Conservation (phyloP, 2,113 vertebrate species). For the Pedionomus torquatus region DNA sequence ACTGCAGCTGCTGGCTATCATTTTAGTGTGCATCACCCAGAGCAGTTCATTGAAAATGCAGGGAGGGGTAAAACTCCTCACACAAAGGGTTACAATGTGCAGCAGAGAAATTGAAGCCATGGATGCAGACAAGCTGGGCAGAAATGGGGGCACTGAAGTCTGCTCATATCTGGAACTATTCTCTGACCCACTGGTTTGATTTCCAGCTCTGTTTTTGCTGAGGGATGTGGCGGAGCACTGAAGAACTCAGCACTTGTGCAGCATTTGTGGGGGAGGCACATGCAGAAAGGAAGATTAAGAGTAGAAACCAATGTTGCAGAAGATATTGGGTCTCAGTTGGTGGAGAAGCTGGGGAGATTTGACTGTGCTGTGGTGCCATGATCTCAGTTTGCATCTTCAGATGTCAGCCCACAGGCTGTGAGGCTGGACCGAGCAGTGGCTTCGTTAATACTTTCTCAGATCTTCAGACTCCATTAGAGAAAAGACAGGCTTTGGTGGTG, state of each 20-base stretch:
- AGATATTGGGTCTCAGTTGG: not conserved
- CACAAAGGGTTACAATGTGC: not conserved
- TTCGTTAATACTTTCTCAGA: not conserved
- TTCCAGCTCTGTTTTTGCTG: not conserved
- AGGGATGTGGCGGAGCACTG: not conserved
- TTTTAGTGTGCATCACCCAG: not conserved
- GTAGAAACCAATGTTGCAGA: not conserved
- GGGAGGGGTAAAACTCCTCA: not conserved
- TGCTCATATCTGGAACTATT: not conserved
- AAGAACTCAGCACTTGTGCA: not conserved
- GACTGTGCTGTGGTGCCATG: not conserved
- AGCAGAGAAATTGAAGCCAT: not conserved
- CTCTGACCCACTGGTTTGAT: not conserved
- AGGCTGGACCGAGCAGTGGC: not conserved
- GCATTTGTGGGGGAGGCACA: not conserved
- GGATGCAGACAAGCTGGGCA: not conserved
- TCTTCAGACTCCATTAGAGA: not conserved
- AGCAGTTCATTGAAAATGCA: not conserved
- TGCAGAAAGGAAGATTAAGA: not conserved
- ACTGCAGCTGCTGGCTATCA: slow-evolving; percentile 10
- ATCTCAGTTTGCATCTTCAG: not conserved
- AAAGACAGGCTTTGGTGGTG: not conserved
- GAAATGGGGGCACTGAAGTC: not conserved
- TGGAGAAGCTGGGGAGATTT: not conserved
- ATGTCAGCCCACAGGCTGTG: not conserved